phyloP scores from a whole-genome alignment of 2,888 invertebrate species.

The Idaea aversata region DNA sequence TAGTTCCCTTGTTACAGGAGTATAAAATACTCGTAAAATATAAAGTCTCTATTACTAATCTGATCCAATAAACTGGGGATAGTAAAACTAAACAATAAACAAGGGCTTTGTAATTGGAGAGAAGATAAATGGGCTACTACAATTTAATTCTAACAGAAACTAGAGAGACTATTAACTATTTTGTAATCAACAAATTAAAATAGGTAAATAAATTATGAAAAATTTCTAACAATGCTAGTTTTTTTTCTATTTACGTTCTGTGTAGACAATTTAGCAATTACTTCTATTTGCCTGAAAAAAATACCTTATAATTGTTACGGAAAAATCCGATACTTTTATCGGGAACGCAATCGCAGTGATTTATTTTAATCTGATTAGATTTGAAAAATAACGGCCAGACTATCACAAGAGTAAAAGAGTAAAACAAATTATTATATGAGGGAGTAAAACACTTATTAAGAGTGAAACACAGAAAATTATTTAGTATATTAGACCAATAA shows the following conservation, averaged over 20 bases:
- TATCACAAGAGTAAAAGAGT: too few species aligned
- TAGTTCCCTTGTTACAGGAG: background rate
- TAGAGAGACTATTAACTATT: background rate
- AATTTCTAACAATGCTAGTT: background rate
- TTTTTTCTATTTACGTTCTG: background rate
- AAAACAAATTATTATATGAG: too few species aligned
- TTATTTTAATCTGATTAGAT: too few species aligned
- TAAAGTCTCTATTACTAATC: background rate
- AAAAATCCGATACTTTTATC: too few species aligned
- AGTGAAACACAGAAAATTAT: too few species aligned
- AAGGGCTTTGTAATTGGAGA: background rate
- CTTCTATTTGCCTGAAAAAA: too few species aligned
- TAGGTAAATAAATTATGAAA: background rate
- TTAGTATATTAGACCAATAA: too few species aligned
- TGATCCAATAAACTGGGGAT: background rate
- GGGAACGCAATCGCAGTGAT: too few species aligned
- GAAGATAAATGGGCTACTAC: background rate
- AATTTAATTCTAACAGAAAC: background rate
- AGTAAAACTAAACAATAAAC: slow-evolving; percentile 1
- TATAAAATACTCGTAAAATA: background rate
- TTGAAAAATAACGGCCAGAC: too few species aligned
- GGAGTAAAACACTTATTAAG: too few species aligned
- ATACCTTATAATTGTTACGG: too few species aligned
- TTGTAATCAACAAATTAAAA: background rate
- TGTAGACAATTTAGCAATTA: too few species aligned